Percentiles rank a stretch among this genome's conserved stretches.
Evolutionary conservation across 1,140 invertebrate species (phyloP).

Genomic region (Monochamus saltuarius): DNA sequence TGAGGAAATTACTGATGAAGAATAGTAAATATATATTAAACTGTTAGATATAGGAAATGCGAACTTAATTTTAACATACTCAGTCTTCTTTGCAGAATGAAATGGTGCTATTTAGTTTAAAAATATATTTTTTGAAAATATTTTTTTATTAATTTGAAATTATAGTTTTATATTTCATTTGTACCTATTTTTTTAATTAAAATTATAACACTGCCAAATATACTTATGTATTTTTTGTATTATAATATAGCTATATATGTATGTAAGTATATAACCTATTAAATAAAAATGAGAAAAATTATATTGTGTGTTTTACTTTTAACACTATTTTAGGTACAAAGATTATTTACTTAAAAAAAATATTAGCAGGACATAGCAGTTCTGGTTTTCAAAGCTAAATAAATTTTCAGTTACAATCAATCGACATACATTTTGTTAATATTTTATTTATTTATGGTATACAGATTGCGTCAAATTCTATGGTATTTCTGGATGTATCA

Average conservation of each 20-base stretch:
- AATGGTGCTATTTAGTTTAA: conserved; percentile 30
- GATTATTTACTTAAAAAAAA: no score
- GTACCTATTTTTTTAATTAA: conserved; percentile 4
- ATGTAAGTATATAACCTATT: not conserved
- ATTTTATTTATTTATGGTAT: no score
- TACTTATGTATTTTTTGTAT: not conserved
- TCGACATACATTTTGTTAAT: no score
- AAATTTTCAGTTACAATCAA: no score
- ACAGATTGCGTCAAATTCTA: no score
- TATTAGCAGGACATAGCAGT: no score
- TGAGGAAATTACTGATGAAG: conserved; percentile 56
- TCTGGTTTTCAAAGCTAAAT: no score
- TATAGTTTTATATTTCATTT: conserved; percentile 15
- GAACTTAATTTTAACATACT: conserved; percentile 4
- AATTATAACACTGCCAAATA: conserved; percentile 19
- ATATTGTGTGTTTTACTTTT: no score
- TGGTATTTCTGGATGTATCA: no score
- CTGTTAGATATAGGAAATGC: not conserved
- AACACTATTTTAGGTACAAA: no score
- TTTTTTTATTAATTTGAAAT: not conserved
- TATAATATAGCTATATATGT: not conserved
- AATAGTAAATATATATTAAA: conserved; percentile 17
- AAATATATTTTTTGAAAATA: no score
- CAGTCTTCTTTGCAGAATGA: conserved; percentile 27
- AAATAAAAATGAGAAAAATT: not conserved